Evolutionary conservation across 2,888 invertebrate species (phyloP), one percentile per base, ranked within the genome.

Genomic region (Tinea semifulvella): DNA sequence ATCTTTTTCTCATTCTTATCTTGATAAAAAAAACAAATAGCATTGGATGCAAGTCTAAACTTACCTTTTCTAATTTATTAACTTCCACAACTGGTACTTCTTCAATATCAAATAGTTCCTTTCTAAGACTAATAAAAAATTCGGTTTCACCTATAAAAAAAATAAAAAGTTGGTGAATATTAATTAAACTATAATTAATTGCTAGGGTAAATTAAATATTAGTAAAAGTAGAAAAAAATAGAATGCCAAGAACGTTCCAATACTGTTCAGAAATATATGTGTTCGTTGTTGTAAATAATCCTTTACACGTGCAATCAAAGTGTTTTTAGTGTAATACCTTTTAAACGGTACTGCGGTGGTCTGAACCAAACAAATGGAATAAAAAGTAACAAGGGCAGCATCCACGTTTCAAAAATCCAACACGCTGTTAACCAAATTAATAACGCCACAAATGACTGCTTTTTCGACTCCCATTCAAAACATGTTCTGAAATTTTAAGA

Each of bases 381-480:
- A n/a, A 98, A 76, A 10, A 95, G 80, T 1, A 88, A 82, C 0
- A 91, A 72, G 0, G 98, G 98, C 43, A 96, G 66, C 89, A 98
- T 97, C 85, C 93, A 98, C 27, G 94, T 87, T 73, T 95, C 92
- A 65, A 96, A 96, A 72, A 91, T 94, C 70, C 93, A 94, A 55
- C 94, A 95, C 43, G 91, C 86, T 3, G 93, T 60, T 48, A 97
- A 79, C 86, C 95, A 98, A 10, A 89, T 67, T 2, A 88, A 72
- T 50, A 98, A 85, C 1, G 96, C 92, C 46, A 91, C 77, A 47
- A 90, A 71, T 61, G 95, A 96, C 54, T 91, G 84, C 45, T 88
- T 73, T 46, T 88, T 90, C 3, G 91, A 95, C 61, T 98, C 96
- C 98, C 98, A 98, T 73, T 96, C 93, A 61, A 96, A 95, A 64